Conservation (phyloP, 2,888 invertebrate genomes). For the Archips xylosteana region DNA sequence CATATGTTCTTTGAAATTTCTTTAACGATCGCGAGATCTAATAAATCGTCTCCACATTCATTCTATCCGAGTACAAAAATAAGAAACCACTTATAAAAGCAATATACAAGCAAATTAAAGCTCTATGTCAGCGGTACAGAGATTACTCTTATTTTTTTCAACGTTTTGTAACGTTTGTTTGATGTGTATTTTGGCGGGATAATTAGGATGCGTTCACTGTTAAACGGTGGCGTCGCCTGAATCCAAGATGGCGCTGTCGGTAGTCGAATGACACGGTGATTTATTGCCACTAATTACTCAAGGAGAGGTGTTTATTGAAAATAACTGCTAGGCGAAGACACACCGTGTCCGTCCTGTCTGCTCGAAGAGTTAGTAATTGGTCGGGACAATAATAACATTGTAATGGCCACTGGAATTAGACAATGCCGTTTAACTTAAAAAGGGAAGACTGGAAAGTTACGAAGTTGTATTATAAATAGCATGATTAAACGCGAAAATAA, state of each 20-base stretch:
- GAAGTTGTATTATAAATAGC: background rate
- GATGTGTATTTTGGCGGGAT: conserved; percentile 69
- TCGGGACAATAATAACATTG: conserved; percentile 40
- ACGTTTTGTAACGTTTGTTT: conserved; percentile 43
- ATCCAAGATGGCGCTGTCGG: conserved; percentile 57
- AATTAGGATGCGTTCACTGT: conserved; percentile 63
- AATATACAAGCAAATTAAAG: conserved; percentile 39
- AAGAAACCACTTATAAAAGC: conserved; percentile 42
- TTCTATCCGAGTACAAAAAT: conserved; percentile 44
- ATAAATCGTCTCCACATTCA: conserved; percentile 57
- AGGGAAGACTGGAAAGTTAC: background rate
- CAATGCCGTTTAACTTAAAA: conserved; percentile 22
- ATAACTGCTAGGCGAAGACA: conserved; percentile 75
- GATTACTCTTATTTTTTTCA: conserved; percentile 35
- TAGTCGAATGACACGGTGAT: conserved; percentile 75
- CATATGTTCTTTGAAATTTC: conserved; percentile 59
- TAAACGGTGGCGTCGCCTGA: conserved; percentile 51
- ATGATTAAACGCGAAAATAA: background rate
- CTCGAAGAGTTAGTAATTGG: conserved; percentile 41
- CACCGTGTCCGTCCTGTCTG: conserved; percentile 66
- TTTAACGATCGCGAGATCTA: conserved; percentile 55
- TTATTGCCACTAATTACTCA: conserved; percentile 82
- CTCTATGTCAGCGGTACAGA: conserved; percentile 41
- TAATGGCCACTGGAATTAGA: conserved; percentile 43
- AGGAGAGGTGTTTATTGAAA: conserved; percentile 81